These are phyloP conservation scores for Cololabis saira DNA, from an alignment of 2,113 vertebrate genomes.

Conservation along the genomic window DNA sequence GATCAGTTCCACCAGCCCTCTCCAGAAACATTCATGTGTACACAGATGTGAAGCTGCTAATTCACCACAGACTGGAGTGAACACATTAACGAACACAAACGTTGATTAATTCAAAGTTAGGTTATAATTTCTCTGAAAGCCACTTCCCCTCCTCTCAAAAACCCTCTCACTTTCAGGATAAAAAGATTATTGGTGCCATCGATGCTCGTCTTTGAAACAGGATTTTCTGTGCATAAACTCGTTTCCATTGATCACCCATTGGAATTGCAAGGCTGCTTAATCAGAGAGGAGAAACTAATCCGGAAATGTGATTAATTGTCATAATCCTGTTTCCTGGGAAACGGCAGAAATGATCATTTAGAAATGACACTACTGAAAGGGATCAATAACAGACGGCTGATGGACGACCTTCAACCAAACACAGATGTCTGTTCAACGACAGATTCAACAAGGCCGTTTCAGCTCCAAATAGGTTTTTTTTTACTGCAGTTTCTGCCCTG, in stretches of 20 bases:
- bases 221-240: conserved; percentile 86
- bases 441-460: too few relatives aligned
- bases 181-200: conserved; percentile 77
- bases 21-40: too few relatives aligned
- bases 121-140: conserved; percentile 34
- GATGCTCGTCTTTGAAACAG: conserved; percentile 86
- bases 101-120: too few relatives aligned
- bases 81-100: neutral
- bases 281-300: conserved; percentile 83
- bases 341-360: conserved; percentile 82
- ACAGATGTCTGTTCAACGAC: neutral
- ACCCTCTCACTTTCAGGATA: conserved; percentile 30
- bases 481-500: too few relatives aligned
- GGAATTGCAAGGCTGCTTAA: conserved; percentile 84
- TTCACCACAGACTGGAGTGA: neutral
- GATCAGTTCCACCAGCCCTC: too few relatives aligned
- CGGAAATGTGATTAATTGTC: conserved; percentile 91
- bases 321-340: conserved; percentile 89
- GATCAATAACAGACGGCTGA: conserved; percentile 66
- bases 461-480: too few relatives aligned
- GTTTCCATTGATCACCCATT: conserved; percentile 90
- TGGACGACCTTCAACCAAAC: neutral
- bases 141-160: conserved; percentile 16
- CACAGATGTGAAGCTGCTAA: neutral
- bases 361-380: conserved; percentile 66